A percentile compares a stretch with the other conserved stretches of the same genome.
These are phyloP conservation scores for Gymnocephalus cernua DNA, from an alignment of 2,113 vertebrate species.

Conservation along the genomic window DNA sequence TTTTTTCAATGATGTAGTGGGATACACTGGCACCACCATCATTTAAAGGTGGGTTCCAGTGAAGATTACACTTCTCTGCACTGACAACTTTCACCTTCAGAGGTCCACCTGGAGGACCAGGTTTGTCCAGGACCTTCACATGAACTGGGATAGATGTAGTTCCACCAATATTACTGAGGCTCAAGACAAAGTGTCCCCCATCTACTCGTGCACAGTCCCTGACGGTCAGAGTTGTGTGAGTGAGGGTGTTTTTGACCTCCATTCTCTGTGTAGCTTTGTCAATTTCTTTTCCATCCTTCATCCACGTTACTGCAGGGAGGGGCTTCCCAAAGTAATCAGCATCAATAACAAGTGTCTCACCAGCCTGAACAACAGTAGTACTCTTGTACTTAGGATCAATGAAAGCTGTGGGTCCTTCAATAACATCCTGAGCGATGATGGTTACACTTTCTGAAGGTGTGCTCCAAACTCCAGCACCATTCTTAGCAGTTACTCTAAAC, in stretches of 20 bases:
- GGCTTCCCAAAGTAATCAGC: slow-evolving; percentile 96
- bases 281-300: slow-evolving; percentile 94
- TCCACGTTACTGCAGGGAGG: slow-evolving; percentile 91
- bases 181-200: slow-evolving; percentile 92
- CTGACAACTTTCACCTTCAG: slow-evolving; percentile 92
- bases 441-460: slow-evolving; percentile 92
- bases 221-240: slow-evolving; percentile 89
- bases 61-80: slow-evolving; percentile 95
- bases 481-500: slow-evolving; percentile 97
- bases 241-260: slow-evolving; percentile 94
- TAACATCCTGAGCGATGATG: slow-evolving; percentile 96
- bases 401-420: slow-evolving; percentile 91
- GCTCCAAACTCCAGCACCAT: slow-evolving; percentile 94
- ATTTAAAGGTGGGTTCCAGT: slow-evolving; percentile 93
- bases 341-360: slow-evolving; percentile 93
- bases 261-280: slow-evolving; percentile 90
- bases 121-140: slow-evolving; percentile 96
- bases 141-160: slow-evolving; percentile 91
- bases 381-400: slow-evolving; percentile 95
- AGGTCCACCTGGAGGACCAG: slow-evolving; percentile 93
- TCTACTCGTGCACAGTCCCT: slow-evolving; percentile 94
- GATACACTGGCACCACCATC: slow-evolving; percentile 94
- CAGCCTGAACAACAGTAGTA: slow-evolving; percentile 89
- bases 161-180: slow-evolving; percentile 93
- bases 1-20: slow-evolving; percentile 96